Base-by-base conservation (phyloP, 2,888 invertebrate genomes). In the Idaea dimidiata region DNA sequence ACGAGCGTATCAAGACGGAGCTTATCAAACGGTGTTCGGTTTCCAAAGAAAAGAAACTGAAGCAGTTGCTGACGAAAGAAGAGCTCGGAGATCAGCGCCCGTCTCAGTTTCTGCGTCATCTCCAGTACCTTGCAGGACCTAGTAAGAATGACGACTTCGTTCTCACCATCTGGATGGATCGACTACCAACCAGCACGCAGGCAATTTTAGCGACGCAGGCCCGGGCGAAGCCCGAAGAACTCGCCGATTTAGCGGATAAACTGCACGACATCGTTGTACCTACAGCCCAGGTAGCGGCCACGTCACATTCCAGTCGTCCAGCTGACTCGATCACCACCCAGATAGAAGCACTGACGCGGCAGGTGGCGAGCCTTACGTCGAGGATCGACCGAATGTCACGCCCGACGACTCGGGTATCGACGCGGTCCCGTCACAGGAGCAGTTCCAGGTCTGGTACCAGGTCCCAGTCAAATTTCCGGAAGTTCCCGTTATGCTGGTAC, bases 61-160 rank as follows among this genome's bases (percentile, higher is more conserved):
- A 63, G 54, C 72, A 70, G 18, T 56, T 71, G 8, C 43, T 68
- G 7, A 60, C 58, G 8, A 66, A 67, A n/a, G 70, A 71, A 31
- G 66, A 69, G 18, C 62, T 71, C 0, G 74, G 71, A 0, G 68
- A 66, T 32, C n/a, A 70, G 1, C 69, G 69, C n/a, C 70, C 71
- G 0, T 72, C 69, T 0, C 72, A 70, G 16, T 70, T 69, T 24
- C 58, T 69, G 1, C 58, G 67, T 0, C 69, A 69, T n/a, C 31
- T 69, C 0, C 64, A 62, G 32, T 32, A 54, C 24, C 54, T 72
- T 0, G 71, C 72, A 10, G 71, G 73, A 16, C 62, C 66, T 0
- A 17, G 17, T 0, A 43, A 72, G 0, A 67, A 69, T 0, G 68
- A 68, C 0, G 61, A 68, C 1, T 67, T 72, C 17, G 7, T 72